phyloP scores from a whole-genome alignment of 1,140 invertebrate genomes.

The Pachypeltis micranthus region DNA sequence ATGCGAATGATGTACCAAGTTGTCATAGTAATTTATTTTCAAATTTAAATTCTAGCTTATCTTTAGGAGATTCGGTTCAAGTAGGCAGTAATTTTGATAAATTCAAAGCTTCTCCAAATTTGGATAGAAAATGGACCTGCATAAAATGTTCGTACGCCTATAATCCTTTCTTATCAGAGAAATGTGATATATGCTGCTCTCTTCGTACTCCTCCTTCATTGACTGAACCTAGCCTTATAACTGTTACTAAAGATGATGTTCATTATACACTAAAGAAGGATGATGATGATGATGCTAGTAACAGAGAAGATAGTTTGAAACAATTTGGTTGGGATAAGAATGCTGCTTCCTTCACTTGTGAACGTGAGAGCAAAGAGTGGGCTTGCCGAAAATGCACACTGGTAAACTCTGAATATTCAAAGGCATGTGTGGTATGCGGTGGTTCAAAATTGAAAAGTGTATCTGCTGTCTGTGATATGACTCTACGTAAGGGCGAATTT shows the following conservation, averaged over 20 bases:
- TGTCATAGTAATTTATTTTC: background rate
- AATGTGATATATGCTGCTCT: constrained; percentile 68
- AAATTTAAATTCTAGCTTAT: background rate
- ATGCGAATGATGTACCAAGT: constrained; percentile 11
- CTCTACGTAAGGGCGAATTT: constrained; percentile 57
- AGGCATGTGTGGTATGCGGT: constrained; percentile 69
- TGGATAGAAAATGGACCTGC: constrained; percentile 72
- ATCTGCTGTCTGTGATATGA: constrained; percentile 49
- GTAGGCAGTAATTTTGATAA: background rate
- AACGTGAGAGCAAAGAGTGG: constrained; percentile 43
- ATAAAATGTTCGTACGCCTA: constrained; percentile 75
- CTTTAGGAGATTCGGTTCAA: background rate
- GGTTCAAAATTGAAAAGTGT: constrained; percentile 62
- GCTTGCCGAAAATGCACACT: constrained; percentile 79
- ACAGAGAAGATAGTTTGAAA: background rate
- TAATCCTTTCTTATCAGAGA: constrained; percentile 62
- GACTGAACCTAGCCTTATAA: constrained; percentile 53
- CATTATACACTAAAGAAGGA: constrained; percentile 39
- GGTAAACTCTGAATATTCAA: constrained; percentile 53
- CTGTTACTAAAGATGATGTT: constrained; percentile 49
- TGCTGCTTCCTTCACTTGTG: background rate
- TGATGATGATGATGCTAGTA: constrained; percentile 14
- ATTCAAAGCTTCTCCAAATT: constrained; percentile 24
- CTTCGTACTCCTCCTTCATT: constrained; percentile 47
- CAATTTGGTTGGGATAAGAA: constrained; percentile 8